These are phyloP conservation scores for Dysidea cf. avara DNA, from an alignment of 37 sponge, comb jelly and placozoan species.

Conservation along the genomic window DNA sequence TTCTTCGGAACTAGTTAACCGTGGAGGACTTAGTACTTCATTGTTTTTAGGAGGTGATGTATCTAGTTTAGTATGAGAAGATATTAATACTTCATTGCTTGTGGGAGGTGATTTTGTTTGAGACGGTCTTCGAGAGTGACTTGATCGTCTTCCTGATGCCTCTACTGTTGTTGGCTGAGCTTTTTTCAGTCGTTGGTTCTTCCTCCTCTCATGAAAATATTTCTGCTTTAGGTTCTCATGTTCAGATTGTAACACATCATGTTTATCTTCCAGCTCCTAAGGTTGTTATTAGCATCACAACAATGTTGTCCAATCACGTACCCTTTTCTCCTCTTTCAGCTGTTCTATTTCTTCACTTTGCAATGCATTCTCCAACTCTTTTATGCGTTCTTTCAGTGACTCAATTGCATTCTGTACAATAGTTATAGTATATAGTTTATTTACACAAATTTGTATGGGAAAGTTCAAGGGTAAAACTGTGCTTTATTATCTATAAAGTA, in stretches of 20 bases:
- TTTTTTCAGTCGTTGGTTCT: conserved; percentile 11
- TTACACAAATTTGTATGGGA: too few species aligned
- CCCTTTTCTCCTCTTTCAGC: conserved; percentile 7
- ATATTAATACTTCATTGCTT: not conserved
- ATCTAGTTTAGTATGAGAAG: too few species aligned
- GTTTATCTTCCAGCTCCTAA: conserved; percentile 20
- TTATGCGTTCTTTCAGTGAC: not conserved
- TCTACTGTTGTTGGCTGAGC: not conserved
- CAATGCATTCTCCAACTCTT: conserved; percentile 27
- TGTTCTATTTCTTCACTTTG: not conserved
- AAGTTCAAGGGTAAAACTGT: too few species aligned
- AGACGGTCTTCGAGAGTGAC: too few species aligned
- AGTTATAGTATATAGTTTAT: not conserved
- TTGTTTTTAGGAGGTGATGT: too few species aligned
- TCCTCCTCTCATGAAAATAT: conserved; percentile 15
- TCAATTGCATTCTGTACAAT: conserved; percentile 4
- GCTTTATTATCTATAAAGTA: too few species aligned
- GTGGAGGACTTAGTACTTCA: too few species aligned
- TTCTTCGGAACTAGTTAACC: too few species aligned
- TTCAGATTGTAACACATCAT: conserved; percentile 32
- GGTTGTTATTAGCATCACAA: too few species aligned
- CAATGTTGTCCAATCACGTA: too few species aligned
- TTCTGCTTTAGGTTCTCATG: conserved; percentile 48
- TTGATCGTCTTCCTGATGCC: not conserved
- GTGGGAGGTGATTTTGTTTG: too few species aligned